Base-by-base conservation (phyloP, 2,113 vertebrate species). In the Rhodinocichla rosea region DNA sequence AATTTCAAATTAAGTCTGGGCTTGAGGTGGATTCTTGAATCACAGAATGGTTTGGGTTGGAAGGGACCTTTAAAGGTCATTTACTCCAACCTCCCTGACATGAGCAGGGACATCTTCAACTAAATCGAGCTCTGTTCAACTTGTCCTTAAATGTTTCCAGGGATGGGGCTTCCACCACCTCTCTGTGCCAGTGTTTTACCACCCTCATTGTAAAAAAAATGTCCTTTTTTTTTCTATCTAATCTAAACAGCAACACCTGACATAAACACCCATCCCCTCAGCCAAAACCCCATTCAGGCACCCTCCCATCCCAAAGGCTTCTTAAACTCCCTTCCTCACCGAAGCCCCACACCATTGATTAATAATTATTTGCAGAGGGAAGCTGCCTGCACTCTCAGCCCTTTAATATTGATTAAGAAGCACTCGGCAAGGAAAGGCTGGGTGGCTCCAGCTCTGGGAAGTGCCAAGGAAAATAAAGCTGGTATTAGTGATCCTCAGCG, bases 401-500 rank as follows among this genome's bases (percentile, higher is more conserved):
- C 0, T 83, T 87, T 80, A 37, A 24, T 92, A 95, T 95, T 91
- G 94, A 95, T 95, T 86, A 74, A 93, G 90, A 56, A 86, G 74
- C 26, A 33, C 78, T 82, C 60, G 50, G 59, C 16, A 57, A 65
- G 94, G 92, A 93, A 94, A 71, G 52, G 57, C 64, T 70, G 87
- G 87, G 79, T 88, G 64, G 70, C 59, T 96, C 83, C 92, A 74
- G 71, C 50, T 69, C 70, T 52, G 55, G 32, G 15, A 76, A 64
- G 55, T 70, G 96, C 96, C 97, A 97, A 81, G 9, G 37, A 96
- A 97, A 97, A 97, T 78, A 96, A 92, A 93, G 49, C 45, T 71
- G 50, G 75, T 83, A 30, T 94, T 94, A 85, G 83, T 74, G 84
- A 63, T 90, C 77, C 87, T 94, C 80, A n/a, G 76, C 53, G 62